Evolutionary conservation across 35 echinoderm and acorn worm genomes (phyloP).

Genomic region (Strongylocentrotus purpuratus): DNA sequence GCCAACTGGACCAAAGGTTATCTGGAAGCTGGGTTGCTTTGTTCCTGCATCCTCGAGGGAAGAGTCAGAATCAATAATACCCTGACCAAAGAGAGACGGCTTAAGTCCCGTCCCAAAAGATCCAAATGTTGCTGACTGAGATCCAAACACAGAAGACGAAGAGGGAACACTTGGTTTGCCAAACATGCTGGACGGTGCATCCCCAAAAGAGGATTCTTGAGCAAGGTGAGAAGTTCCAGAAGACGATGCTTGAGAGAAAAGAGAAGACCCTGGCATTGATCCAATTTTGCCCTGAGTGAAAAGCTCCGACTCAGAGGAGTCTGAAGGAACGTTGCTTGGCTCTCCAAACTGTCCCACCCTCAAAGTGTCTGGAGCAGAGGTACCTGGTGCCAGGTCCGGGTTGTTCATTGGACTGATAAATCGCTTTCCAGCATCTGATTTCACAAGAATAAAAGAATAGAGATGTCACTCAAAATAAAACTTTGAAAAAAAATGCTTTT

Average conservation of each 20-base stretch:
- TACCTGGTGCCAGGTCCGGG: not conserved
- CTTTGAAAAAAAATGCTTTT: too few species aligned
- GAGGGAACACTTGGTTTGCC: not conserved
- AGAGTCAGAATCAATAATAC: not conserved
- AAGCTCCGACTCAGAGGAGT: not conserved
- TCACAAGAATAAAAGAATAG: not conserved
- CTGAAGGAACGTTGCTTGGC: not conserved
- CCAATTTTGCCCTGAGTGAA: not conserved
- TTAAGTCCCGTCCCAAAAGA: conserved; percentile 25
- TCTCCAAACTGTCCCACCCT: not conserved
- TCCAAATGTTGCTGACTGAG: conserved; percentile 2
- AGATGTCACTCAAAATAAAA: not conserved
- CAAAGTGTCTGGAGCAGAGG: not conserved
- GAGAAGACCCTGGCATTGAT: not conserved
- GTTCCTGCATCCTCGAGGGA: not conserved
- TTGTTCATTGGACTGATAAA: conserved; percentile 29
- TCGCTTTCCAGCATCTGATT: not conserved
- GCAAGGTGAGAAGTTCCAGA: not conserved
- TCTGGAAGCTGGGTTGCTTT: not conserved
- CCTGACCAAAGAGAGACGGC: not conserved
- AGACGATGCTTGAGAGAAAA: not conserved
- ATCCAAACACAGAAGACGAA: not conserved
- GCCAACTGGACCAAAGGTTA: not conserved
- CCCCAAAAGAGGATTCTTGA: not conserved
- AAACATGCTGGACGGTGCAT: not conserved